Base-by-base conservation (phyloP, 2,888 invertebrate genomes). In the Ashinkailepas kermadecensis region DNA sequence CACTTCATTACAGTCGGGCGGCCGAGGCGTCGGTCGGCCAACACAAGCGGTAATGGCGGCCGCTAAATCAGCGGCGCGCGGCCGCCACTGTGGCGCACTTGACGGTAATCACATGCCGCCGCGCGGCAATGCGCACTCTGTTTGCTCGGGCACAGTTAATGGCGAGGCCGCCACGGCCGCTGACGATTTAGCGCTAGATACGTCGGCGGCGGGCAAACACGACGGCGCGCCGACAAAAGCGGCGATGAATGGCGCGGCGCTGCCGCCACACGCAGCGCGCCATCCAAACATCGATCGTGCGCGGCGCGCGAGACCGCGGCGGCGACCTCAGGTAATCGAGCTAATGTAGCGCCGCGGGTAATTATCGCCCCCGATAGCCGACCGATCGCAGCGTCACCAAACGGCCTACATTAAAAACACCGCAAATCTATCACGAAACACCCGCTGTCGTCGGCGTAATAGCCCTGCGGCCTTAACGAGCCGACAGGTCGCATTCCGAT, bases 101-200 rank as follows among this genome's bases (percentile, higher is more conserved):
- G 54, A 54, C 74, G 74, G 74, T 74, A 74, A 74, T 74, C 74
- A 54, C 15, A 74, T 13, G 67, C 12, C 67, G 25, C 13, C 18
- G 62, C 62, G 13, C 67, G 12, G 67, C 25, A 8, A 23, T 23
- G 25, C 23, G 65, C 70, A 13, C 70, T 2, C 54, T 74, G 74
- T 74, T 74, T 74, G 21, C 74, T 54, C 54, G 54, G 54, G 12
- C 39, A 18, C 74, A 74, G 18, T 74, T 74, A 74, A 74, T 74
- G 8, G 21, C 54, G 54, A 18, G 25, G 25, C 25, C 67, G 25
- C 67, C 25, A 2, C 67, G 8, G 67, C 9, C 18, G 23, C 18
- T 8, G 74, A 13, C 54, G 74, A 74, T 74, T 74, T 74, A 74
- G 74, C 74, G 74, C 12, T 54, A 74, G 74, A 74, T 74, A 74